Base-by-base conservation (phyloP, 1,140 invertebrate species). In the Coelopa frigida region DNA sequence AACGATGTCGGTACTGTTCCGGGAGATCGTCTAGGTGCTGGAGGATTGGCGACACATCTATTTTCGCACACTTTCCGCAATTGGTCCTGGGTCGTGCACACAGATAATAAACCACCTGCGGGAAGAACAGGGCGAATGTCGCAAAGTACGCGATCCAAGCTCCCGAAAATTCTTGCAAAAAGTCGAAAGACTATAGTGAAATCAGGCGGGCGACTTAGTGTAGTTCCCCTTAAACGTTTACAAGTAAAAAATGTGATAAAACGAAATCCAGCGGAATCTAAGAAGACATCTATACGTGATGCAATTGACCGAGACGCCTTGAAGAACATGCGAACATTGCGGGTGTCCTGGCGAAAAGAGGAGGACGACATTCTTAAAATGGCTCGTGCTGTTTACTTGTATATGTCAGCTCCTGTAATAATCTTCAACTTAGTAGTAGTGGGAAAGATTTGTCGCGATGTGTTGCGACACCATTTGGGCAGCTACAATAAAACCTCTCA, bases 1-100 rank as follows among this genome's bases (percentile, higher is more conserved):
- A 24, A 53, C 23, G 68, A 70, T 40, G 49, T 35, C 15, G 82
- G 82, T 3, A 53, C 68, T 14, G 69, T 87, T 21, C 86, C 85
- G 1, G 86, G 86, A 1, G 85, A 89, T 70, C 70, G 71, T 6
- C 69, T 73, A 45, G 86, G 87, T 2, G 84, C 85, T 5, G 84
- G 77, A 33, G 86, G 87, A 5, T 68, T 85, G 0, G 83, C 87
- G 63, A 84, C 84, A 0, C 68, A 75, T 2, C 68, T 87, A 24
- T 88, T 79, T 65, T 59, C 79, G 23, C 82, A 87, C 62, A 61
- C 84, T 2, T 79, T 80, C 51, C 70, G 81, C 5, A 85, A 84
- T 53, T 87, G 85, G 85, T 58, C 65, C 2, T 62, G 63, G 44
- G 64, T 61, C 3, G 58, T 72, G 27, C 56, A 66, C 24, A 52